These are phyloP conservation scores for Alaudala cheleensis DNA, from an alignment of 2,113 vertebrate genomes.

Conservation along the genomic window DNA sequence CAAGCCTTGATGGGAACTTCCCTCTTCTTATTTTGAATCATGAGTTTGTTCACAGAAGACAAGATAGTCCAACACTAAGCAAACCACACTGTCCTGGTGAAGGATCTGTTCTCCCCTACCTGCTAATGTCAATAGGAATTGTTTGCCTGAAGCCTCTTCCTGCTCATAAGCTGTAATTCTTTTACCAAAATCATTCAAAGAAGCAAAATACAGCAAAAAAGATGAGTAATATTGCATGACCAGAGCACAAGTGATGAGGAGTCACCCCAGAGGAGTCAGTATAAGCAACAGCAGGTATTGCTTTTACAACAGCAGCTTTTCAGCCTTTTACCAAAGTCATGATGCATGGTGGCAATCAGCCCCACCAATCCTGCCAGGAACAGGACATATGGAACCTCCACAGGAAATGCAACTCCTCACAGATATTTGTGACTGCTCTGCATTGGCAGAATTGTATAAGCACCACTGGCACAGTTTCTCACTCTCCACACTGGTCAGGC, in stretches of 20 bases:
- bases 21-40: neutral
- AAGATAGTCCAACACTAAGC: neutral
- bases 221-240: neutral
- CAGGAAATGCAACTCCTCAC: neutral
- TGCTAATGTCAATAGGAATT: neutral
- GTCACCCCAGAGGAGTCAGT: neutral
- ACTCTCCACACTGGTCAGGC: neutral
- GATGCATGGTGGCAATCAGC: neutral
- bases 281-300: fast-evolving
- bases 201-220: neutral
- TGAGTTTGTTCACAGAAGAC: neutral
- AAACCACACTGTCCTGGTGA: neutral
- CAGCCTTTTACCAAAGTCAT: neutral
- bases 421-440: neutral
- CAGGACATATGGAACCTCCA: neutral
- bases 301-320: neutral
- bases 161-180: neutral
- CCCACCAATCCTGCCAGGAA: neutral
- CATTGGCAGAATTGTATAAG: neutral
- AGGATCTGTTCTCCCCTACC: neutral
- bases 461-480: neutral
- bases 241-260: neutral
- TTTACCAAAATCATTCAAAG: neutral
- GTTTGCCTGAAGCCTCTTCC: neutral
- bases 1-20: neutral